Conservation (phyloP, 2,797 vertebrate genomes). For the Alauda arvensis region DNA sequence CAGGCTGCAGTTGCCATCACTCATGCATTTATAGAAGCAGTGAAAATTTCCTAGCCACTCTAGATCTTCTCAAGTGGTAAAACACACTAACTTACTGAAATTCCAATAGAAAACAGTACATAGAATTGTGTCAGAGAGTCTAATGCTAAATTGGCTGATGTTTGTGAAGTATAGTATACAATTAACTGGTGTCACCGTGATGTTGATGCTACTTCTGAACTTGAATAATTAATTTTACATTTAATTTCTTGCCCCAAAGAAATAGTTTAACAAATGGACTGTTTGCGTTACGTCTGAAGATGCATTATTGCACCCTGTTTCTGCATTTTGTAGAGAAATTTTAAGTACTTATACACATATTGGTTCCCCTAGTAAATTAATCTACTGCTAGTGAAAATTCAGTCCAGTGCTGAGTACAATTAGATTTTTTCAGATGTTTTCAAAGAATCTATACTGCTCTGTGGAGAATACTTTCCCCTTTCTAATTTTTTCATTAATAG, state of each 20-base stretch:
- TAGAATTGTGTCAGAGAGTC: not conserved
- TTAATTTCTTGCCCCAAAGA: constrained; percentile 24
- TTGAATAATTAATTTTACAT: not conserved
- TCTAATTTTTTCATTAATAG: not conserved
- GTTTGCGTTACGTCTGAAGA: not conserved
- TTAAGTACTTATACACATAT: not conserved
- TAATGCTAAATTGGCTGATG: not conserved
- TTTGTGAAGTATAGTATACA: not conserved
- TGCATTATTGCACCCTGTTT: not conserved
- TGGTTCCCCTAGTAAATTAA: not conserved
- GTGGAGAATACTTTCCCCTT: not conserved
- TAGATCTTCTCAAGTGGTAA: not conserved
- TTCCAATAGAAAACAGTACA: not conserved
- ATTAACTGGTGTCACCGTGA: not conserved
- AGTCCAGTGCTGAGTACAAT: not conserved
- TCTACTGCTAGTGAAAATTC: not conserved
- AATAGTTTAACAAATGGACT: not conserved
- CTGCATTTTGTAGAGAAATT: not conserved
- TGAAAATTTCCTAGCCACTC: not conserved
- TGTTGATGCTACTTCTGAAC: not conserved
- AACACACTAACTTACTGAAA: not conserved
- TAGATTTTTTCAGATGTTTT: not conserved
- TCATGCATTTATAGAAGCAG: not conserved
- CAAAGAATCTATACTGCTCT: not conserved
- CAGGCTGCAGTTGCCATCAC: not conserved